Evolutionary conservation across 1,140 invertebrate species (phyloP), one percentile per base, ranked within the genome.

Genomic region (Panagrolaimus sp.): DNA sequence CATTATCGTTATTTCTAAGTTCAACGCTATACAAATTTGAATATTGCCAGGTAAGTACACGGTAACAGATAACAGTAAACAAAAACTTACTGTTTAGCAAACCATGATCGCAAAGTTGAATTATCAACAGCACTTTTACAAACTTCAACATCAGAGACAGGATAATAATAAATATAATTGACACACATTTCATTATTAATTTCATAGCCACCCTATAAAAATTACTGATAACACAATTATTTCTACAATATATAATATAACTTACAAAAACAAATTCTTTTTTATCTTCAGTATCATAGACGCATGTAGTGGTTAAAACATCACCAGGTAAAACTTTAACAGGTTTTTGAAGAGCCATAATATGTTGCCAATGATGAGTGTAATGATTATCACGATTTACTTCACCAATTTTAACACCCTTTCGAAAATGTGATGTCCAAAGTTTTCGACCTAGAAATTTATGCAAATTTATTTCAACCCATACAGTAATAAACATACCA

Each of bases 141-240:
- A 12, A 98, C 92, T 88, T 98, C 96, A 9, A 99, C 85, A 44
- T 90, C 85, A 0, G 89, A 89, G 26, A 89, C 89, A 0, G 96
- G 96, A 84, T 94, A 99, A 84, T 98, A 99, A 83, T 98, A 94
- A 64, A 98, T 87, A 81, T 98, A 99, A 86, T 97, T 98, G 63
- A 99, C 92, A 83, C 96, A 99, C 96, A 99, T 99, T 85, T 99
- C 96, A 77, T 99, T 94, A n/a, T 89, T 90, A 71, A 98, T 98
- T 1, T 92, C 89, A 84, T 93, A 95, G 1, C 96, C 96, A 32
- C 88, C 87, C 86, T 87, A 65, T 32, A 78, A 77, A 8, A 7
- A 38, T 4, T 38, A 38, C 7, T 38, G n/a, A n/a, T n/a, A n/a
- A n/a, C n/a, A n/a, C n/a, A 38, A 4, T 38, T 38, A 38, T 38